These are phyloP conservation scores for Marmota monax DNA, from an alignment of 2,113 vertebrate genomes.

Conservation along the genomic window DNA sequence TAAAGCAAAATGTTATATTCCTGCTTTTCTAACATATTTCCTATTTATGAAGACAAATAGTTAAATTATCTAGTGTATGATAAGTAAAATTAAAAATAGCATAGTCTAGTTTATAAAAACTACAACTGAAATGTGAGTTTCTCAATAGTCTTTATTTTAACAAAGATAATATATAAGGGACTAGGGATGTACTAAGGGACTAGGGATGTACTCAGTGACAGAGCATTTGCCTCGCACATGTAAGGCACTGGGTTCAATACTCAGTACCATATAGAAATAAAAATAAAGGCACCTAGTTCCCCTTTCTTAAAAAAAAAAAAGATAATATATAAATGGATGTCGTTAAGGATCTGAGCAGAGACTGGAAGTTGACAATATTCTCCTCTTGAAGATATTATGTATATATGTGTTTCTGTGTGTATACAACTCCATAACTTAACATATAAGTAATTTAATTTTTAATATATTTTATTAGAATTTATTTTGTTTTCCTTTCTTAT, in stretches of 20 bases:
- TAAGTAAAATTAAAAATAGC: background rate
- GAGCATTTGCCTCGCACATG: too few relatives aligned
- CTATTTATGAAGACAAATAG: background rate
- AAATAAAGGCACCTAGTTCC: too few relatives aligned
- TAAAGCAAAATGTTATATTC: background rate
- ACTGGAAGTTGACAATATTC: background rate
- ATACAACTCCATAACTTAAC: background rate
- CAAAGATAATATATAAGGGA: background rate
- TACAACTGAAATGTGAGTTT: background rate
- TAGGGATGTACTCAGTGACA: too few relatives aligned
- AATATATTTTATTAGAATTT: slow-evolving; percentile 51
- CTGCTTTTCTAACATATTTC: slow-evolving; percentile 1
- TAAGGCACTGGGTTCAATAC: too few relatives aligned
- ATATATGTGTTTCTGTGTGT: background rate
- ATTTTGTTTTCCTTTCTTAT: slow-evolving; percentile 47
- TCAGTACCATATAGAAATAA: too few relatives aligned
- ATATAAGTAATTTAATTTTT: slow-evolving; percentile 41
- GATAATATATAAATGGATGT: slow-evolving; percentile 1
- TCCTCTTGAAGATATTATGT: slow-evolving; percentile 17
- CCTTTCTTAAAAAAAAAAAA: background rate
- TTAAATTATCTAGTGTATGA: background rate
- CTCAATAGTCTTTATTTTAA: background rate
- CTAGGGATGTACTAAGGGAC: background rate
- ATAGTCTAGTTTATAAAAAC: background rate
- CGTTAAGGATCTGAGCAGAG: background rate